Percentiles rank a stretch among this genome's conserved stretches.
Conservation (phyloP, 1,140 invertebrate genomes). For the Cydia splendana region DNA sequence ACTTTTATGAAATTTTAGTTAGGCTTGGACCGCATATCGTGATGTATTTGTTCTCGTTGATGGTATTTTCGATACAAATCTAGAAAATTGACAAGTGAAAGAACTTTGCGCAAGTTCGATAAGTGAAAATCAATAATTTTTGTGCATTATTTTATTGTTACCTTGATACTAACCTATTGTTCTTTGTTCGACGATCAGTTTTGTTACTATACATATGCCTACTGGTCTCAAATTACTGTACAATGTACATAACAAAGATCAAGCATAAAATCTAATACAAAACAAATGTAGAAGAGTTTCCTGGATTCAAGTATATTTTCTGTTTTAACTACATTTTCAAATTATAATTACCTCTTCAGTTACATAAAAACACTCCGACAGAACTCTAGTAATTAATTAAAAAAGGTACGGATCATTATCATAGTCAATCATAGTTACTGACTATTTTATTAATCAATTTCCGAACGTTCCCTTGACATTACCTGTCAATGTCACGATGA, state of each 20-base stretch:
- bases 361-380: too few species aligned
- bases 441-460: too few species aligned
- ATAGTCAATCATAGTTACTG: too few species aligned
- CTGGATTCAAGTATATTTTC: too few species aligned
- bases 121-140: constrained; percentile 32
- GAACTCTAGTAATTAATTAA: too few species aligned
- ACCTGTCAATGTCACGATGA: neutral
- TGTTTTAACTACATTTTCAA: too few species aligned
- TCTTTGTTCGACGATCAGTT: neutral
- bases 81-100: constrained; percentile 22
- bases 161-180: neutral
- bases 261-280: too few species aligned
- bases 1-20: neutral
- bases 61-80: neutral
- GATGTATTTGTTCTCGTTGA: neutral
- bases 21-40: neutral
- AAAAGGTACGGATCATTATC: too few species aligned
- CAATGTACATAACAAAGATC: neutral
- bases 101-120: constrained; percentile 31
- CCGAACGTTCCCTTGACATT: neutral
- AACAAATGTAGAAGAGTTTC: too few species aligned
- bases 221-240: neutral
- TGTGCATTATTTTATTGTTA: constrained; percentile 24
- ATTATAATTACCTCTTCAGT: too few species aligned
- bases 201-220: neutral